Evolutionary conservation across 2,797 vertebrate species (phyloP).

Genomic region (Rhinoraja longicauda): DNA sequence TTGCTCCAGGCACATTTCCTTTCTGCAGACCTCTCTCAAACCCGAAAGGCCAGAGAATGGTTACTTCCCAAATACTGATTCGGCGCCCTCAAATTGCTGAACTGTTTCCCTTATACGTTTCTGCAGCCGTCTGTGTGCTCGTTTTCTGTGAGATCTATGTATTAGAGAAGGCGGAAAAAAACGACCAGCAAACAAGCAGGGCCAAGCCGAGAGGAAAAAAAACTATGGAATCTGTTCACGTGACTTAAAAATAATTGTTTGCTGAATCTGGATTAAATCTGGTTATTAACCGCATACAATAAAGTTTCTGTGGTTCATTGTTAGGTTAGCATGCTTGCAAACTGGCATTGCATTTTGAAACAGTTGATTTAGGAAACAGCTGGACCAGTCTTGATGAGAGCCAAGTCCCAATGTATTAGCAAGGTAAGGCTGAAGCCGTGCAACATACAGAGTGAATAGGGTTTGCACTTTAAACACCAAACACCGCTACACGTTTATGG

Average conservation of each 20-base stretch:
- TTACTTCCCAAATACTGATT: background rate
- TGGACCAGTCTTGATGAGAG: background rate
- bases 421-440: conserved; percentile 13
- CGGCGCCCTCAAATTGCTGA: background rate
- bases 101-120: conserved; percentile 26
- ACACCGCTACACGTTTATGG: background rate
- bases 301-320: conserved; percentile 37
- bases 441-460: background rate
- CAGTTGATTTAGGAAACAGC: conserved; percentile 27
- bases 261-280: conserved; percentile 39
- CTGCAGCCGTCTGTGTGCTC: conserved; percentile 26
- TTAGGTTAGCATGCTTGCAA: background rate
- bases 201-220: conserved; percentile 27
- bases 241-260: conserved; percentile 39
- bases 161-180: conserved; percentile 23
- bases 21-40: conserved; percentile 1
- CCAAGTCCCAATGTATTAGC: conserved; percentile 13
- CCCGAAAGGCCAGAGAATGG: background rate
- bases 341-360: background rate
- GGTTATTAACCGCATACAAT: conserved; percentile 31
- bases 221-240: conserved; percentile 37
- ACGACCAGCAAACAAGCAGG: conserved; percentile 8
- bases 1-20: background rate
- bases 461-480: background rate
- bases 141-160: conserved; percentile 21